Conservation (phyloP, 2,797 vertebrate species). For the Tympanoctomys barrerae region DNA sequence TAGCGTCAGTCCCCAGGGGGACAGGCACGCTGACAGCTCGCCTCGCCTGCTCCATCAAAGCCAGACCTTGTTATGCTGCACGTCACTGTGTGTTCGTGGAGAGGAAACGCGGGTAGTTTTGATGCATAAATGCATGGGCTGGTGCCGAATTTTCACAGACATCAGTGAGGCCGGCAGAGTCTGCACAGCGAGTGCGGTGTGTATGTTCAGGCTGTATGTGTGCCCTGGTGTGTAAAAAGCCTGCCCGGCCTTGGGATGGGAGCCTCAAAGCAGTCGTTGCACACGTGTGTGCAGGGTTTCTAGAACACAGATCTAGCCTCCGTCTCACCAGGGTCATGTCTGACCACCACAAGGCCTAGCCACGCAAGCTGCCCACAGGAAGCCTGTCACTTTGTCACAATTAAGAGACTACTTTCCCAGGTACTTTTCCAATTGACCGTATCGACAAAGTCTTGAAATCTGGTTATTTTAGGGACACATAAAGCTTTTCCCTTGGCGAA, state of each 20-base stretch:
- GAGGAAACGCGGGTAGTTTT: background rate
- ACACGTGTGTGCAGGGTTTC: fast-evolving
- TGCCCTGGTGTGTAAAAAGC: background rate
- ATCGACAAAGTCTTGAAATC: conserved; percentile 72
- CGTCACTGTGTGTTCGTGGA: background rate
- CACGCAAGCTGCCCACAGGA: background rate
- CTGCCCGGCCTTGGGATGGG: background rate
- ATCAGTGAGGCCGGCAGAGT: fast-evolving
- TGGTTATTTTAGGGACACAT: conserved; percentile 79
- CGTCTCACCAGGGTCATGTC: background rate
- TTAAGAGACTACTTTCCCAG: conserved; percentile 67
- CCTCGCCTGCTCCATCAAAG: background rate
- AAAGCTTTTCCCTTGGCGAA: conserved; percentile 82
- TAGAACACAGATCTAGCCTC: background rate
- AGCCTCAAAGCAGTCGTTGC: background rate
- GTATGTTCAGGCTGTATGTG: background rate
- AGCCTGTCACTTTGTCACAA: background rate
- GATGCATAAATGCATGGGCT: background rate
- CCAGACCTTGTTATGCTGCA: background rate
- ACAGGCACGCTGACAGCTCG: background rate
- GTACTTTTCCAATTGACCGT: conserved; percentile 70
- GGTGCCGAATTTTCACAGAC: background rate
- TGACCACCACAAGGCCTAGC: background rate
- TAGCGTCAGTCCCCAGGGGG: background rate
- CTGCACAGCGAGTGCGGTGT: fast-evolving